Base-by-base conservation (phyloP, 1,140 invertebrate species). In the Penaeus indicus region DNA sequence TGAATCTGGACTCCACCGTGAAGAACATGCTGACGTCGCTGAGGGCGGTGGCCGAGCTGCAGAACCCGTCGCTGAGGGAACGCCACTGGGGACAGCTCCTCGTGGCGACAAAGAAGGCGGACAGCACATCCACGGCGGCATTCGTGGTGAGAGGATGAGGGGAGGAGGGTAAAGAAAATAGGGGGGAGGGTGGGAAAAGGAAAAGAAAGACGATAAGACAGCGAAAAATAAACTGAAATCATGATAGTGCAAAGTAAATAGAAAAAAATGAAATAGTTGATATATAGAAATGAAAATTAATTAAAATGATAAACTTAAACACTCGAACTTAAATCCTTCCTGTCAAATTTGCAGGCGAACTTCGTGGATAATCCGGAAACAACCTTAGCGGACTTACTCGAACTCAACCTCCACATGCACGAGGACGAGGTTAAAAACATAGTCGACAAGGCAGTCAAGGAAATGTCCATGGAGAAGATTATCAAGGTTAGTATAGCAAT, bases 381-480 rank as follows among this genome's bases (percentile, higher is more conserved):
- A 21, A 99, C 97, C 0, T 93, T 99, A 90, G 96, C 97, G 3
- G 98, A 99, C 93, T 94, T 99, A 13, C 93, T 99, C 77, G 96
- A 96, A 54, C 92, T 99, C 32, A 98, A 98, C 93, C 94, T 99
- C 4, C 97, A 99, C 92, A 96, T 98, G 92, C 98, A 96, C 93
- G 97, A 98, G 92, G 97, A 98, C 92, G 98, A 99, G 93, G 98
- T 99, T 0, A 97, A 98, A 92, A 98, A 97, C 92, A 98, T 99
- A 92, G 98, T 99, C 0, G 98, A 99, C 92, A 98, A 98, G 94
- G 97, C 98, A 0, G 97, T 98, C 0, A 99, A 99, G 93, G 98
- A 99, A 94, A 98, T 98, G 96, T 97, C 96, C 10, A 99, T 99
- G 97, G 98, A 99, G 92, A 98, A 98, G 92, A 96, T 97, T 75